Base-by-base conservation (phyloP, 2,797 vertebrate species). In the Hippopotamyrus pictus region DNA sequence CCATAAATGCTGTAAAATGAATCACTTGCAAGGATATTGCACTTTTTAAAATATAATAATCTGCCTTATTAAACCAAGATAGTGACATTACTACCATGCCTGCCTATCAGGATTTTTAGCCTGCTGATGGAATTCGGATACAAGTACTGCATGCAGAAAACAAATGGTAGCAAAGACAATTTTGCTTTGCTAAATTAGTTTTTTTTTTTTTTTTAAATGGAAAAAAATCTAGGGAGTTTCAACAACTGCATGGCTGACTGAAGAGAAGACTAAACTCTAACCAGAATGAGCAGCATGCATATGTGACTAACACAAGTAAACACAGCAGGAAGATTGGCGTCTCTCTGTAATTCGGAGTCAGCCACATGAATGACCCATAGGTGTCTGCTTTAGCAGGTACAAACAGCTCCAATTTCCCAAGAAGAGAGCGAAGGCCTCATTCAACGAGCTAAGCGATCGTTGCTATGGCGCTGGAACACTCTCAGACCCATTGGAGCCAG, bases 381-480 rank as follows among this genome's bases (percentile, higher is more conserved):
- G 14, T 53, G 29, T 88, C 86, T 91, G 0, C n/a, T 54, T 87
- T 8, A 51, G 2, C 92, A 97, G 96, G 94, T 95, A 1, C 85
- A 91, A 57, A 91, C 94, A 0, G n/a, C 94, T 73, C 95, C 95
- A 6, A 73, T 95, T 7, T 90, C 90, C 22, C 90, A 92, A 0
- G 90, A 93, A 50, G 95, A 94, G 95, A 86, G 90, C 0, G 86
- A 41, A 0, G 93, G 91, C 41, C 89, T 97, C 90, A 90, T 96
- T 76, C 93, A 91, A 87, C 91, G 96, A 3, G 96, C 96, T 83
- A 96, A 95, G 41, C 94, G 96, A 3, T 96, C 96, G 0, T 91
- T 97, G 50, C 90, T 97, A 82, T 97, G 96, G 96, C 94, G 96
- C 7, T 97, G 96, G 96, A 96, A 96, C 94, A 96, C 94, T 41